These are phyloP conservation scores for Grammomys surdaster DNA, from an alignment of 2,113 vertebrate species.

Conservation along the genomic window DNA sequence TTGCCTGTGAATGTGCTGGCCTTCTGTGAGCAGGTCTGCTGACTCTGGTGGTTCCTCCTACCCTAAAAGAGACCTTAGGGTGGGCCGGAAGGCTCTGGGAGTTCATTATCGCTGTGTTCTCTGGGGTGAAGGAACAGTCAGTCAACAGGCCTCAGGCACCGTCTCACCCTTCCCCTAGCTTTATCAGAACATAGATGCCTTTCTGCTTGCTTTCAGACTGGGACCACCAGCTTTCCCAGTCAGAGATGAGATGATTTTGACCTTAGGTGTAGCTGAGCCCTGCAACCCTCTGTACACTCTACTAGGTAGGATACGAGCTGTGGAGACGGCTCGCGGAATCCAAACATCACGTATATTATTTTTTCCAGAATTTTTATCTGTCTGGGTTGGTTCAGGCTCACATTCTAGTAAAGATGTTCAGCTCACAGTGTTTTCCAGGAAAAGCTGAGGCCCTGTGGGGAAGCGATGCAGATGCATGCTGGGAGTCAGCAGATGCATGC, in stretches of 20 bases:
- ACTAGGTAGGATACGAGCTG: neutral
- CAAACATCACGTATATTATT: neutral
- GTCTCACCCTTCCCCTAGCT: constrained; percentile 52
- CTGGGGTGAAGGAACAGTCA: constrained; percentile 75
- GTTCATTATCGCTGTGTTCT: constrained; percentile 61
- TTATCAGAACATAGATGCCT: constrained; percentile 55
- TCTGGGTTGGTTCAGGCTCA: constrained; percentile 34
- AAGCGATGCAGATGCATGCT: neutral
- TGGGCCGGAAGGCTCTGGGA: constrained; percentile 44
- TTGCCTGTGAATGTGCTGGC: neutral
- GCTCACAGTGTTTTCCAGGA: neutral
- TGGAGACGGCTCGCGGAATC: neutral
- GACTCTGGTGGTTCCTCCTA: neutral
- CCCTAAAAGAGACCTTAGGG: neutral
- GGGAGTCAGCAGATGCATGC: neutral
- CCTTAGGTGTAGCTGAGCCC: neutral
- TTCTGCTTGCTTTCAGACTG: constrained; percentile 38
- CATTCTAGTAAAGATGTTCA: neutral
- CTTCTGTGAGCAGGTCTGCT: neutral
- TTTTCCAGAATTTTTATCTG: constrained; percentile 29
- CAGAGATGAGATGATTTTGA: neutral
- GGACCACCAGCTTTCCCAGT: neutral
- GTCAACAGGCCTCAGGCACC: constrained; percentile 3
- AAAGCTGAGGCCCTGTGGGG: neutral
- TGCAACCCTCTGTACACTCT: neutral